Evolutionary conservation across 2,797 vertebrate species (phyloP), one percentile per base, ranked within the genome.

Genomic region (Siniperca scherzeri): DNA sequence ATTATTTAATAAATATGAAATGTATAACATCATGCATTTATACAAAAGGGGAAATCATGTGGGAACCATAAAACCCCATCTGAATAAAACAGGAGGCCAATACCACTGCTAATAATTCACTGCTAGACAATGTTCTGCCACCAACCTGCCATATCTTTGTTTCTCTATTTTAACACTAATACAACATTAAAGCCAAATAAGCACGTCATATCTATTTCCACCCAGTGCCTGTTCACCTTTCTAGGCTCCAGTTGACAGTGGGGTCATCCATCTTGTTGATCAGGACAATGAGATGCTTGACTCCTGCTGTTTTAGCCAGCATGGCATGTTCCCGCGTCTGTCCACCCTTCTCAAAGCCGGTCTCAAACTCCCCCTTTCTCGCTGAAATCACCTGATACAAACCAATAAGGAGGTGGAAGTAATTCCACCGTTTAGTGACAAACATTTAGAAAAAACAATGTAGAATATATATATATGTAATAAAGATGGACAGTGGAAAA

Each of bases 191-290:
- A 53, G 44, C 19, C 3, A 12, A 57, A 53, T 5, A 17, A 48
- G 78, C 10, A 33, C 22, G 0, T 68, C 25, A 14, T 22, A 7
- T 66, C 6, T 16, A 9, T 52, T 30, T 40, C 17, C 21, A 21
- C 12, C 6, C 8, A 2, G 17, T 2, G 19, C 3, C 1, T 16
- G 21, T 8, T 94, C 78, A 98, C 99, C 98, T 97, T 74, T 99
- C 98, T 9, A 98, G 97, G 94, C 99, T 99, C 98, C 99, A 99
- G 95, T 98, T 97, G 77, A 99, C 99, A 36, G 98, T 99, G 76
- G 98, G 99, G 89, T 99, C 99, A 36, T 99, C 99, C 99, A 99
- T 99, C 95, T 99, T 99, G 95, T 99, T 99, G 93, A 99, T 92
- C 86, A 99, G 97, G 87, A 99, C 98, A 87, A 99, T 99, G 91